phyloP scores from a whole-genome alignment of 2,888 invertebrate genomes.

The Drosophila anomelani region DNA sequence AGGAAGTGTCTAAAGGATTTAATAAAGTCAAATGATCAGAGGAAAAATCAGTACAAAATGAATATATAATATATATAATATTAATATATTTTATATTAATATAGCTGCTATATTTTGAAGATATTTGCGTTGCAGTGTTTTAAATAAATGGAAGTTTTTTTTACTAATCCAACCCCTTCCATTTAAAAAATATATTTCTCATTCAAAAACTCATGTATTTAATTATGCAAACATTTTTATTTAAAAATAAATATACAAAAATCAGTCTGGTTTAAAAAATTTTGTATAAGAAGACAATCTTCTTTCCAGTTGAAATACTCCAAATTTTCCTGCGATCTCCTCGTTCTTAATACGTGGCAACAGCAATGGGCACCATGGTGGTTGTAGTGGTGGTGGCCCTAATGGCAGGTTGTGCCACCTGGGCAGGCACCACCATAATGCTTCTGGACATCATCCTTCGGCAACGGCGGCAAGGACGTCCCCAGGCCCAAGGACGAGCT shows the following conservation, averaged over 20 bases:
- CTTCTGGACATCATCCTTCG: conserved; percentile 59
- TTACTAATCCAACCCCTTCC: too few relatives aligned
- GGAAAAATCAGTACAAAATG: too few relatives aligned
- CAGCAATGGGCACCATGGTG: conserved; percentile 7
- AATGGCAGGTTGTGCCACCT: not conserved
- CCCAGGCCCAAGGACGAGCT: conserved; percentile 56
- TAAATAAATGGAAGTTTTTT: too few relatives aligned
- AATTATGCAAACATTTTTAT: not conserved
- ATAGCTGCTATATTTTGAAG: too few relatives aligned
- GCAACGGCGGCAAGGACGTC: conserved; percentile 68
- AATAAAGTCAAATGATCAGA: too few relatives aligned
- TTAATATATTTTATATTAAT: too few relatives aligned
- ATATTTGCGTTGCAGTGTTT: too few relatives aligned
- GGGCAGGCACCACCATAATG: conserved; percentile 57
- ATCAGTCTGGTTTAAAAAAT: not conserved
- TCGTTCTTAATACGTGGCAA: not conserved
- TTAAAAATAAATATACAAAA: not conserved
- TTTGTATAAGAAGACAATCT: not conserved
- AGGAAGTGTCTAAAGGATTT: not conserved
- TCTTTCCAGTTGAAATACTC: not conserved
- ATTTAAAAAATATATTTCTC: too few relatives aligned
- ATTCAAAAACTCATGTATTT: not conserved
- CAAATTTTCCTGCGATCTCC: not conserved
- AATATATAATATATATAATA: too few relatives aligned
- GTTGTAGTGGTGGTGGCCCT: conserved; percentile 8